These are phyloP conservation scores for Taxidea taxus DNA, from an alignment of 2,113 vertebrate genomes.

Conservation along the genomic window DNA sequence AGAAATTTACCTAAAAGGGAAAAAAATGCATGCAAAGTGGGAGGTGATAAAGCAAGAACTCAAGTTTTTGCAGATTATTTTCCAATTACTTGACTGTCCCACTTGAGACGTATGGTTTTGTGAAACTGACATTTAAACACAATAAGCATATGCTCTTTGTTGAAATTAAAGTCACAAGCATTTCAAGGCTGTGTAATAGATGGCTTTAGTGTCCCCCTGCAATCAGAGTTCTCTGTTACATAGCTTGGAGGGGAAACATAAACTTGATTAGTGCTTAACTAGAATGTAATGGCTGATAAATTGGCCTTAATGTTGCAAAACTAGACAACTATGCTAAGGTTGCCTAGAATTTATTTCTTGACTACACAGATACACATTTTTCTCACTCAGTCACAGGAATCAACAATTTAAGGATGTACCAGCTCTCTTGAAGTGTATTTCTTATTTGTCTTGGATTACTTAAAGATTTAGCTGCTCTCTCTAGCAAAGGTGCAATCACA, in stretches of 20 bases:
- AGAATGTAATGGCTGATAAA: constrained; percentile 58
- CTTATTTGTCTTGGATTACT: constrained; percentile 51
- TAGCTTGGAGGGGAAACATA: constrained; percentile 43
- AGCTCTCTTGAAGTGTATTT: constrained; percentile 27
- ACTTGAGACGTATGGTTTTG: background rate
- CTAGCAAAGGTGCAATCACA: background rate
- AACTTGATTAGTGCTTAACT: constrained; percentile 64
- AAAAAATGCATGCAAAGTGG: background rate
- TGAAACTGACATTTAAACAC: constrained; percentile 40
- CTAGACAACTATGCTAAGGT: constrained; percentile 16
- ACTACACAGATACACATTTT: constrained; percentile 18
- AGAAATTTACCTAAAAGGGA: background rate
- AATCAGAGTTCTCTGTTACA: constrained; percentile 36
- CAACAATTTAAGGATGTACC: constrained; percentile 42
- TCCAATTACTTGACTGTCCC: background rate
- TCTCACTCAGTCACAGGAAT: constrained; percentile 54
- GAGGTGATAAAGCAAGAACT: background rate
- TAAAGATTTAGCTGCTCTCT: constrained; percentile 47
- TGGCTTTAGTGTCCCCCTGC: background rate
- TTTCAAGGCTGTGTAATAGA: background rate
- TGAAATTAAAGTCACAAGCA: constrained; percentile 53
- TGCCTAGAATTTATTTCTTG: constrained; percentile 57
- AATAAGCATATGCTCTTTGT: constrained; percentile 36
- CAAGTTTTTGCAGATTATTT: constrained; percentile 40
- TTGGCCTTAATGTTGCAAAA: constrained; percentile 52